A percentile compares a stretch with the other conserved stretches of the same genome.
Evolutionary conservation across 2,113 vertebrate genomes (phyloP).

Genomic region (Parotia lawesii): DNA sequence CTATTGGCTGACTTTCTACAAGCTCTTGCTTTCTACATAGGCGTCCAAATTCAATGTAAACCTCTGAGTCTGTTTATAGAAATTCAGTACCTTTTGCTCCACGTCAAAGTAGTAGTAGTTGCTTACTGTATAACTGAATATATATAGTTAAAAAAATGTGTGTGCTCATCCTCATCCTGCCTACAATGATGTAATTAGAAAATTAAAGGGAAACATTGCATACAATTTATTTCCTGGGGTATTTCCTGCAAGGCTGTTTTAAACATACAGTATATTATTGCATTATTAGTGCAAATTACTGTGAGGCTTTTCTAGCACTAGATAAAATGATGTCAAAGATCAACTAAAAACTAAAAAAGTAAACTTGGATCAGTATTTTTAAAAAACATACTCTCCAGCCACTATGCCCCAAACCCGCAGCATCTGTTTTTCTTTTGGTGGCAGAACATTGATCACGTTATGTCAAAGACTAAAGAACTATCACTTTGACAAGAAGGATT

Average conservation of each 20-base stretch:
- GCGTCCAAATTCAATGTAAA: neutral
- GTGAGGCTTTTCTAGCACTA: neutral
- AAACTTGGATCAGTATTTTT: neutral
- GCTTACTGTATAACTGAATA: neutral
- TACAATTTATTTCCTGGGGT: neutral
- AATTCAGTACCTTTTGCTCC: neutral
- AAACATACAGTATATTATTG: neutral
- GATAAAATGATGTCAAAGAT: neutral
- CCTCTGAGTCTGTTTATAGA: neutral
- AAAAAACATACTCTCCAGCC: neutral
- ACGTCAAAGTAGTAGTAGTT: neutral
- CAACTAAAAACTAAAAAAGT: neutral
- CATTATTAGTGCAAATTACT: neutral
- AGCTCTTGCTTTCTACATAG: neutral
- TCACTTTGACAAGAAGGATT: constrained; percentile 1
- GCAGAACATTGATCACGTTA: neutral
- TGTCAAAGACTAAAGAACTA: constrained; percentile 13
- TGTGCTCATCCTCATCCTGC: accelerated
- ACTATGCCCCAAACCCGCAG: neutral
- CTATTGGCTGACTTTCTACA: neutral
- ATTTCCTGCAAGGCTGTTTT: neutral
- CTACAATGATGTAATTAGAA: neutral
- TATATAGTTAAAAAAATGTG: neutral
- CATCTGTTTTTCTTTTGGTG: neutral
- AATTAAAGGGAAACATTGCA: neutral